Evolutionary conservation across 2,797 vertebrate species (phyloP).

Genomic region (Clangula hyemalis): DNA sequence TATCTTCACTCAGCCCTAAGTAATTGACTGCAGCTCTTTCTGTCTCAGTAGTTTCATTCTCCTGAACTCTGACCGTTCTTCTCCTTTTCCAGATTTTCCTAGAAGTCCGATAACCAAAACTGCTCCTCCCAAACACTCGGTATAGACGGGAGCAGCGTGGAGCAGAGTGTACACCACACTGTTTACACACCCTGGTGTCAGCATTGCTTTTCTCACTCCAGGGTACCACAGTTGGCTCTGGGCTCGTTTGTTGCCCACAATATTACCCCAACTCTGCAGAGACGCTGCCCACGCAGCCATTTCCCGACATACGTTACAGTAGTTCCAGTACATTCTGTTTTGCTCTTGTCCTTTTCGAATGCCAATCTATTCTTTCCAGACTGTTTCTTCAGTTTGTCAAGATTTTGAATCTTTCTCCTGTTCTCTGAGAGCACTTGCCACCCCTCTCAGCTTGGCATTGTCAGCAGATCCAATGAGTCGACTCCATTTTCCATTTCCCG

Average conservation of each 20-base stretch:
- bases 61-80: background rate
- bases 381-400: background rate
- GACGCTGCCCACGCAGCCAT: background rate
- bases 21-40: background rate
- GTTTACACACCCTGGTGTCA: rapidly evolving
- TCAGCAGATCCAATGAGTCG: background rate
- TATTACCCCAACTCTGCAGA: background rate
- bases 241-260: background rate
- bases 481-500: background rate
- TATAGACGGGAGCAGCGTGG: background rate
- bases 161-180: background rate
- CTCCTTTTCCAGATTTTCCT: background rate
- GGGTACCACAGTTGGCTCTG: background rate
- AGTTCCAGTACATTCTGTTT: background rate
- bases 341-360: background rate
- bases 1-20: background rate
- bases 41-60: background rate
- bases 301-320: background rate
- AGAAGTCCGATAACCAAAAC: background rate
- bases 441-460: constrained; percentile 4
- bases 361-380: background rate
- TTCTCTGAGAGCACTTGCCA: constrained; percentile 25
- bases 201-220: background rate
- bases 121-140: background rate
- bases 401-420: background rate